Evolutionary conservation across 2,113 vertebrate species (phyloP).

Genomic region (Beaufortia kweichowensis): DNA sequence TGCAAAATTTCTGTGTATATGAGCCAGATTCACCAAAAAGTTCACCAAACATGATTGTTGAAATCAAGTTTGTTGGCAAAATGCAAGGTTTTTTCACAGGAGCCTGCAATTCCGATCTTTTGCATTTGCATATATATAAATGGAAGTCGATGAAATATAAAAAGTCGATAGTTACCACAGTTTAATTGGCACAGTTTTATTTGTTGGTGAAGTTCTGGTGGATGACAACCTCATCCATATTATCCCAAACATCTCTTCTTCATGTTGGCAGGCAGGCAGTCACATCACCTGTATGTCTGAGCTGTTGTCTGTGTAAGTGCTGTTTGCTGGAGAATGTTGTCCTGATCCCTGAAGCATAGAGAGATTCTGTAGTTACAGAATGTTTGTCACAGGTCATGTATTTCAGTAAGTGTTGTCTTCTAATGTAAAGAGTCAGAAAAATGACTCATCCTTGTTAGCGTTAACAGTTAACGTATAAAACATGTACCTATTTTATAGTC

Average conservation of each 20-base stretch:
- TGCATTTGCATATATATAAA: no score
- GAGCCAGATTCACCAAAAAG: no score
- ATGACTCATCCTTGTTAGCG: background rate
- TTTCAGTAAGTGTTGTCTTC: background rate
- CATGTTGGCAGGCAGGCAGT: background rate
- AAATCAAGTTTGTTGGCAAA: no score
- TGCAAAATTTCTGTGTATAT: no score
- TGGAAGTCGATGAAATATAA: no score
- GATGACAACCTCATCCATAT: background rate
- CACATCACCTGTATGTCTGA: background rate
- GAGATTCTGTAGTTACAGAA: background rate
- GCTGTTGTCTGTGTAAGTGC: background rate
- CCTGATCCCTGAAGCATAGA: background rate
- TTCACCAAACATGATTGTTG: no score
- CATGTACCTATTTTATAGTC: no score
- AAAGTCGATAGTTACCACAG: no score
- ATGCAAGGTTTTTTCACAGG: no score
- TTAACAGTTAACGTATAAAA: background rate
- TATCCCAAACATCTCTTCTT: background rate
- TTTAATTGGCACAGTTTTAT: no score
- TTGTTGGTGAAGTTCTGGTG: background rate
- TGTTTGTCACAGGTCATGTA: background rate
- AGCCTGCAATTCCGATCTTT: no score
- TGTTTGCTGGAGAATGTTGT: constrained; percentile 15
- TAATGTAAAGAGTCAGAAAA: background rate